Conservation (phyloP, 1,140 invertebrate species). For the Aphis gossypii region DNA sequence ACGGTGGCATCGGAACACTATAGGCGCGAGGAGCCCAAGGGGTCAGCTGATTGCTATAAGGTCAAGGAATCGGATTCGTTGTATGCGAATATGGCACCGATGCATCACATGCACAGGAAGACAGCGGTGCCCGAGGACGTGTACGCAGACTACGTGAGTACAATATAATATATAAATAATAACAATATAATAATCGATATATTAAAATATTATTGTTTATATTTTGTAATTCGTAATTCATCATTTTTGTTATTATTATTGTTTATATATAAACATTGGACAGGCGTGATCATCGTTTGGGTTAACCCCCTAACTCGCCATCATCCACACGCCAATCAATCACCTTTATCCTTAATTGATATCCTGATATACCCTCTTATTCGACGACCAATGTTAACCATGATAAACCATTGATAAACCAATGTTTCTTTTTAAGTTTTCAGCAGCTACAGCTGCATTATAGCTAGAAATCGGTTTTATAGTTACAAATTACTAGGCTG, state of each 20-base stretch:
- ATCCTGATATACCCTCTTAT: too few species aligned
- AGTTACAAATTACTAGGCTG: neutral
- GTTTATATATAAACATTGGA: neutral
- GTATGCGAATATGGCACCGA: conserved; percentile 74
- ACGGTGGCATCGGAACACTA: conserved; percentile 86
- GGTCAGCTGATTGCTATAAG: conserved; percentile 84
- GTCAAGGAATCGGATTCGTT: conserved; percentile 82
- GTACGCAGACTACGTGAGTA: conserved; percentile 70
- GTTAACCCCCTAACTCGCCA: neutral
- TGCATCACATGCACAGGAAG: conserved; percentile 66
- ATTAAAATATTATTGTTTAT: neutral
- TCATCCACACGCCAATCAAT: too few species aligned
- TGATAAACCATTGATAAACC: too few species aligned
- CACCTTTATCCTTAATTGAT: too few species aligned
- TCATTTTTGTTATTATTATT: neutral
- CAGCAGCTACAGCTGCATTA: too few species aligned
- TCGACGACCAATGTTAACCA: too few species aligned
- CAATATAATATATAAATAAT: neutral
- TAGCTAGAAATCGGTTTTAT: neutral
- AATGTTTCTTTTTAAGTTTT: too few species aligned
- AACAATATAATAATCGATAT: neutral
- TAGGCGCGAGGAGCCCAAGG: conserved; percentile 79
- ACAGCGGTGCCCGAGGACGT: conserved; percentile 77
- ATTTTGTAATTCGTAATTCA: neutral
- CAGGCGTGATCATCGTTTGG: too few species aligned